A percentile compares a stretch with the other conserved stretches of the same genome.
phyloP scores from a whole-genome alignment of 1,140 invertebrate genomes.

The Ephestia elutella region DNA sequence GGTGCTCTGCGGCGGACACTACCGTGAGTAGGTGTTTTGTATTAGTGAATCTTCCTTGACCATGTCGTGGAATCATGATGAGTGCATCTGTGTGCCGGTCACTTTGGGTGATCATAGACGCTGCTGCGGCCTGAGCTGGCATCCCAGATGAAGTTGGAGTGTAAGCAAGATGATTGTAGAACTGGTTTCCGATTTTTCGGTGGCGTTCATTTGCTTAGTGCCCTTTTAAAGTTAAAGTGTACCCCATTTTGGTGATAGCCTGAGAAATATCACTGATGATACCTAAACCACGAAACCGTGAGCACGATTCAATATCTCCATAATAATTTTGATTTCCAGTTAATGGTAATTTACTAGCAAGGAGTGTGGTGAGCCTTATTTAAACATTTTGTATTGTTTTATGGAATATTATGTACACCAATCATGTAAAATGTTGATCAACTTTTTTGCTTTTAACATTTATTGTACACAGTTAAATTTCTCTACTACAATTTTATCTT shows the following conservation, averaged over 20 bases:
- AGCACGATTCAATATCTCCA: not conserved
- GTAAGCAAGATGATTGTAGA: slow-evolving; percentile 49
- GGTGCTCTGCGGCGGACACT: slow-evolving; percentile 51
- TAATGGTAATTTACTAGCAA: slow-evolving; percentile 42
- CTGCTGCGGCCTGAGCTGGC: slow-evolving; percentile 44
- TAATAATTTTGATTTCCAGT: slow-evolving; percentile 33
- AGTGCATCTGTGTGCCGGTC: slow-evolving; percentile 38
- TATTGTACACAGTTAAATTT: slow-evolving; percentile 25
- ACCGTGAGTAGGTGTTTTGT: slow-evolving; percentile 57
- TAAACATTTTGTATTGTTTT: slow-evolving; percentile 47
- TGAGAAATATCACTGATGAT: slow-evolving; percentile 15
- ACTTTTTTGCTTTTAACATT: slow-evolving; percentile 30
- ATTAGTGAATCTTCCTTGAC: slow-evolving; percentile 63
- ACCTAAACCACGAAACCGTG: slow-evolving; percentile 1
- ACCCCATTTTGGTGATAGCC: slow-evolving; percentile 47
- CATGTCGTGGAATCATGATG: slow-evolving; percentile 37
- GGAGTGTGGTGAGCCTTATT: slow-evolving; percentile 51
- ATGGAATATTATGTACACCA: slow-evolving; percentile 11
- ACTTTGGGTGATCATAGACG: slow-evolving; percentile 55
- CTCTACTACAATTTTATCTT: slow-evolving; percentile 35
- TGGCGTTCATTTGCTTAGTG: slow-evolving; percentile 68
- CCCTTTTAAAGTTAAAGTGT: slow-evolving; percentile 38
- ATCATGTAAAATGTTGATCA: not conserved
- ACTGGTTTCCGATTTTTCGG: slow-evolving; percentile 61
- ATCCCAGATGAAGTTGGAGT: slow-evolving; percentile 43